A percentile compares a stretch with the other conserved stretches of the same genome.
phyloP scores from a whole-genome alignment of 2,888 invertebrate species.

The Saturnia japonica region DNA sequence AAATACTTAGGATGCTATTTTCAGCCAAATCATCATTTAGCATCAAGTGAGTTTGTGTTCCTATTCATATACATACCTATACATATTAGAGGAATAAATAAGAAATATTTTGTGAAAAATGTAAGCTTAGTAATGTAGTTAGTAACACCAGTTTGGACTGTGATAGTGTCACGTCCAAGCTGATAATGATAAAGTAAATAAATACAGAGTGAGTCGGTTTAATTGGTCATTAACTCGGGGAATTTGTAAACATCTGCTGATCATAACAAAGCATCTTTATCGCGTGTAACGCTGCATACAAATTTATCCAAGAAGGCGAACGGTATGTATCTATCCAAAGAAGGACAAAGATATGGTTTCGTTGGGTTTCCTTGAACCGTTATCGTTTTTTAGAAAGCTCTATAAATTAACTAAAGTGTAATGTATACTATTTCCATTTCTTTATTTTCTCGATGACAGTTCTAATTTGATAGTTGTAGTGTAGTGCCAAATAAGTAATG shows the following conservation, averaged over 20 bases:
- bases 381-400: not conserved
- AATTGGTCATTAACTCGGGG: conserved; percentile 2
- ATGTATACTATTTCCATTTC: no score
- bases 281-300: not conserved
- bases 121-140: not conserved
- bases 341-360: not conserved
- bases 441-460: no score
- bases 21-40: not conserved
- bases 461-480: no score
- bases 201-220: conserved; percentile 6
- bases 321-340: not conserved
- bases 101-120: not conserved
- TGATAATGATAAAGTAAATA: conserved; percentile 6
- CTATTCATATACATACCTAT: not conserved
- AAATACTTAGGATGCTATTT: not conserved
- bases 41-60: not conserved
- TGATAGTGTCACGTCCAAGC: not conserved
- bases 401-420: not conserved
- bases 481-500: no score
- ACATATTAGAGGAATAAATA: not conserved
- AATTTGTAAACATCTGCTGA: conserved; percentile 4
- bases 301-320: not conserved
- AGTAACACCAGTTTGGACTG: not conserved
- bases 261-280: not conserved
- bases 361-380: not conserved